These are phyloP conservation scores for Anguilla anguilla DNA, from an alignment of 2,797 vertebrate genomes.

Conservation along the genomic window DNA sequence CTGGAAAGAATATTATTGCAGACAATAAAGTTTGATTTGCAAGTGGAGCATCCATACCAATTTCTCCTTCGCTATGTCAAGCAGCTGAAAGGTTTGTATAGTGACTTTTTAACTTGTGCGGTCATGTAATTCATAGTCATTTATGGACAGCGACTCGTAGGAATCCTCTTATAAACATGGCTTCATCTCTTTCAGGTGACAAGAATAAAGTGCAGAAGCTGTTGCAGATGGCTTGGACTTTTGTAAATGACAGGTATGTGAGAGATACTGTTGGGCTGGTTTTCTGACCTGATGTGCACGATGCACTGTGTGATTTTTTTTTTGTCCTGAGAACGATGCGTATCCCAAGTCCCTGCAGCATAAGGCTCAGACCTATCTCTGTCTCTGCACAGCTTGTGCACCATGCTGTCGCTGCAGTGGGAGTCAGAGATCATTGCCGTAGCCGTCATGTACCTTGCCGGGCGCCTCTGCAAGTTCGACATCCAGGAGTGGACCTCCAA, in stretches of 20 bases:
- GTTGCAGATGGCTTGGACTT: constrained; percentile 96
- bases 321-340: not conserved
- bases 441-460: constrained; percentile 96
- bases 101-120: not conserved
- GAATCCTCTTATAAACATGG: not conserved
- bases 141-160: not conserved
- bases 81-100: constrained; percentile 88
- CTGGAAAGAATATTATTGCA: constrained; percentile 94
- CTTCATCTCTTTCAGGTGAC: constrained; percentile 69
- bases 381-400: constrained; percentile 82
- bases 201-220: constrained; percentile 97
- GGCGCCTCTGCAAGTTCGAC: constrained; percentile 94
- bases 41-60: constrained; percentile 96
- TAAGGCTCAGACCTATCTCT: constrained; percentile 24
- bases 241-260: constrained; percentile 94
- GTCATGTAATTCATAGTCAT: not conserved
- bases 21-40: constrained; percentile 97
- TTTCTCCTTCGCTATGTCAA: constrained; percentile 96
- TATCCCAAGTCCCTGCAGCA: not conserved
- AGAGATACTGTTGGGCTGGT: no score
- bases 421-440: constrained; percentile 97
- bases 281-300: not conserved
- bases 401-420: constrained; percentile 95
- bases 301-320: not conserved
- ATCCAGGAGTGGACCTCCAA: constrained; percentile 98